These are phyloP conservation scores for Rhogogaster chlorosoma DNA, from an alignment of 2,888 invertebrate genomes.

Conservation along the genomic window DNA sequence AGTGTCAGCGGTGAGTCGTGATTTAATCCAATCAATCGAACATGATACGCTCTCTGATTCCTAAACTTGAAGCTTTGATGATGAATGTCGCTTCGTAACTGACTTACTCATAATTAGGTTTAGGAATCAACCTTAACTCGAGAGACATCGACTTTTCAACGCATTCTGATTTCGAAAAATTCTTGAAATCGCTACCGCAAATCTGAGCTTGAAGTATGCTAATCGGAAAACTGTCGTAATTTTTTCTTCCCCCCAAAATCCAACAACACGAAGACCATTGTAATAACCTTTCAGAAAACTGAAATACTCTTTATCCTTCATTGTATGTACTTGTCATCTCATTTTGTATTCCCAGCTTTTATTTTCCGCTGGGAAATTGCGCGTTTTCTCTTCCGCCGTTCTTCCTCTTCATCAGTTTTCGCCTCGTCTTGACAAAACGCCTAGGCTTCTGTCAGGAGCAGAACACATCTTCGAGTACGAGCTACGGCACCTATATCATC, in stretches of 20 bases:
- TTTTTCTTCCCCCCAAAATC: background rate
- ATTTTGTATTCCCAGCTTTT: background rate
- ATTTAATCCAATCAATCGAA: slow-evolving; percentile 43
- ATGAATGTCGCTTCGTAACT: background rate
- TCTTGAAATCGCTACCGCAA: background rate
- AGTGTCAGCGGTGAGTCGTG: slow-evolving; percentile 48
- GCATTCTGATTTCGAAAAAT: background rate
- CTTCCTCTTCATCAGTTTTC: background rate
- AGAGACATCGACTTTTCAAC: background rate
- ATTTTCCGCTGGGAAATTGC: background rate
- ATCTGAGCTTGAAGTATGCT: background rate
- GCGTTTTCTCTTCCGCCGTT: background rate
- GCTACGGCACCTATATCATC: background rate
- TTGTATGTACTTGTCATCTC: slow-evolving; percentile 1
- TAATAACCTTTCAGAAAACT: background rate
- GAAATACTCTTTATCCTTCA: background rate
- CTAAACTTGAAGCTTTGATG: slow-evolving; percentile 24
- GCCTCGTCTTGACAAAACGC: slow-evolving; percentile 8
- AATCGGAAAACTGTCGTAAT: slow-evolving; percentile 8
- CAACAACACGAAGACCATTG: background rate
- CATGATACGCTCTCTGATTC: slow-evolving; percentile 41
- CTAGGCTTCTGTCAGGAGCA: background rate
- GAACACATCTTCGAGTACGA: background rate
- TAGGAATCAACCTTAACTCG: background rate
- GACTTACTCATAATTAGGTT: background rate